Evolutionary conservation across 2,113 vertebrate genomes (phyloP).

Genomic region (Eudyptes chrysolophus): DNA sequence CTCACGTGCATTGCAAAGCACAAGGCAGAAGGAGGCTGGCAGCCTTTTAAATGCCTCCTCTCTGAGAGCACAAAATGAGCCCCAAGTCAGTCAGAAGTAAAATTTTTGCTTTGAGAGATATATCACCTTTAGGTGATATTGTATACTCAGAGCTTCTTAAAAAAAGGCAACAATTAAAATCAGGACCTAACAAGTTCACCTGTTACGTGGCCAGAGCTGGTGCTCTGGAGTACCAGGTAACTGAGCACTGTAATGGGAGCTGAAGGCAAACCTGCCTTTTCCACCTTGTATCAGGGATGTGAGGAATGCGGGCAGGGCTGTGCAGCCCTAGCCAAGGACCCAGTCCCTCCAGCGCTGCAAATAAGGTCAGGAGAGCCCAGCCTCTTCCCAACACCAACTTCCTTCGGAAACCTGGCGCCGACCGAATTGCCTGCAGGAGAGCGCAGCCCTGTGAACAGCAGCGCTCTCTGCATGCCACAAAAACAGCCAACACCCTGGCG

Average conservation of each 20-base stretch:
- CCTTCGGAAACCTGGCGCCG: constrained; percentile 18
- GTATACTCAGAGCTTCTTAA: neutral
- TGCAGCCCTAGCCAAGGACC: neutral
- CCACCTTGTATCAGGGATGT: neutral
- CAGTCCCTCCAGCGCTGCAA: neutral
- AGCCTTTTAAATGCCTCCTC: neutral
- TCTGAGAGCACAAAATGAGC: rapidly evolving
- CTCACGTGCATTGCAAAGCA: neutral
- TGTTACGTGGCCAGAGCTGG: neutral
- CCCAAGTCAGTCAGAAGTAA: neutral
- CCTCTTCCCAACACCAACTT: constrained; percentile 4
- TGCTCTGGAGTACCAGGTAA: neutral
- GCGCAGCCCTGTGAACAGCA: neutral
- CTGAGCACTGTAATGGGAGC: neutral
- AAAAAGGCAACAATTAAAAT: neutral
- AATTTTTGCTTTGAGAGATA: neutral
- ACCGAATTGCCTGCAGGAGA: neutral
- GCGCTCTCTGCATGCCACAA: neutral
- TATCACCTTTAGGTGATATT: neutral
- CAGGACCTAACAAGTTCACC: neutral
- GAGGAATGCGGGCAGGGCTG: neutral
- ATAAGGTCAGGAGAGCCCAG: neutral
- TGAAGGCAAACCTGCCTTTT: neutral
- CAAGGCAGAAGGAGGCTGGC: neutral
- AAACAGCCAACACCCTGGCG: neutral